A percentile compares a stretch with the other conserved stretches of the same genome.
Evolutionary conservation across 2,113 vertebrate genomes (phyloP).

Genomic region (Sciurus niger): DNA sequence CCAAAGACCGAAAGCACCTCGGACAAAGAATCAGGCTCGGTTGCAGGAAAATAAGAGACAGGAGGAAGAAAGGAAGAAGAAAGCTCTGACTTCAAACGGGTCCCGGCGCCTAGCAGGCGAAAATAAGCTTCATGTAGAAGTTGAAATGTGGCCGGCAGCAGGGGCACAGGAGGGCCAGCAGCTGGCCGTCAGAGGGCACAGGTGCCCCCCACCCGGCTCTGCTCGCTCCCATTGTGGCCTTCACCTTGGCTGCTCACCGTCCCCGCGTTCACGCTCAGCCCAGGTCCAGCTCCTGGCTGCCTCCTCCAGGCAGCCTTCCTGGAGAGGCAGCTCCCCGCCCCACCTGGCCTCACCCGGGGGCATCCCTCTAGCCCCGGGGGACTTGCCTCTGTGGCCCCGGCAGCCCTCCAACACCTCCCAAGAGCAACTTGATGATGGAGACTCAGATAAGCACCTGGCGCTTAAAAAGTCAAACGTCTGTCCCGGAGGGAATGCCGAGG

Average conservation of each 20-base stretch:
- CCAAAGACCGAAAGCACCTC: not conserved
- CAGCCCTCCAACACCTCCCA: too few species aligned
- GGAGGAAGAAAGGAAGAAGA: conserved; percentile 43
- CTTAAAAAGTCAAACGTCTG: too few species aligned
- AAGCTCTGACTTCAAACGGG: conserved; percentile 50
- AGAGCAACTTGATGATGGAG: not conserved
- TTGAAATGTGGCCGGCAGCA: not conserved
- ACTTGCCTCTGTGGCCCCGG: not conserved
- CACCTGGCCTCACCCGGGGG: not conserved
- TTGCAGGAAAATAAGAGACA: conserved; percentile 67
- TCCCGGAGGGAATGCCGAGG: not conserved
- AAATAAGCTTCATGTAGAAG: not conserved
- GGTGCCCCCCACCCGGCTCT: fast-evolving
- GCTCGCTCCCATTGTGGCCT: too few species aligned
- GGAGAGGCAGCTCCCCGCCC: not conserved
- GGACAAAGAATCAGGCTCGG: not conserved
- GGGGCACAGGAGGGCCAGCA: fast-evolving
- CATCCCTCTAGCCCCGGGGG: not conserved
- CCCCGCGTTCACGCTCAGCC: not conserved
- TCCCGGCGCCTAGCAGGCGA: not conserved
- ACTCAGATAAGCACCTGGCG: not conserved
- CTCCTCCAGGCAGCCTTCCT: conserved; percentile 9
- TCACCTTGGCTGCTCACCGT: too few species aligned
- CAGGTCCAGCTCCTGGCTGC: not conserved
- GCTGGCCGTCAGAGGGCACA: not conserved